Evolutionary conservation across 2,113 vertebrate genomes (phyloP).

Genomic region (Microtus ochrogaster): DNA sequence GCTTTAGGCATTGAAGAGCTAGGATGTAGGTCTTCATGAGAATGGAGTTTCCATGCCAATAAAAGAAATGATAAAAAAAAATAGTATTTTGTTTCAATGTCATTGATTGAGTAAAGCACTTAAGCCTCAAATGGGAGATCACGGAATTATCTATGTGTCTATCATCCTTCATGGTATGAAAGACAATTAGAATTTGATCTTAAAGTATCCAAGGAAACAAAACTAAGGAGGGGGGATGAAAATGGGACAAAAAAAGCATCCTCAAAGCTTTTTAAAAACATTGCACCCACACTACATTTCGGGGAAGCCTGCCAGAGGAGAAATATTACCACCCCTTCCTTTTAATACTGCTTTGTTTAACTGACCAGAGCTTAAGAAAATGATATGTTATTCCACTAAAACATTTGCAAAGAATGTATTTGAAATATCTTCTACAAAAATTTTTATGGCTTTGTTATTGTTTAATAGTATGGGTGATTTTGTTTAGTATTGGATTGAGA

Average conservation of each 20-base stretch:
- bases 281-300: conserved; percentile 7
- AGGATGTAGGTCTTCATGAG: conserved; percentile 57
- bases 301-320: conserved; percentile 39
- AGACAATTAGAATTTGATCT: conserved; percentile 70
- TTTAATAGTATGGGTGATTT: conserved; percentile 46
- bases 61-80: conserved; percentile 68
- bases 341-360: conserved; percentile 69
- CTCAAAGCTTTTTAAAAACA: conserved; percentile 43
- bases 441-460: conserved; percentile 68
- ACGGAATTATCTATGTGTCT: conserved; percentile 65
- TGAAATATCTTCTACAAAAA: conserved; percentile 51
- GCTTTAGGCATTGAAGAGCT: conserved; percentile 43
- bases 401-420: conserved; percentile 69
- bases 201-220: conserved; percentile 72
- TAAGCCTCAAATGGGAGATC: conserved; percentile 61
- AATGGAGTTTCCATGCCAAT: conserved; percentile 57
- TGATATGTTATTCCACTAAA: conserved; percentile 40
- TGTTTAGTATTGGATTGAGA: conserved; percentile 60
- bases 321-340: conserved; percentile 45
- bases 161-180: conserved; percentile 72
- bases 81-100: conserved; percentile 74
- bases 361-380: conserved; percentile 55
- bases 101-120: conserved; percentile 69
- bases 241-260: background rate
- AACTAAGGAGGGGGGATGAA: background rate